These are phyloP conservation scores for Enteromius unitaeniatus DNA, from an alignment of 2,797 vertebrate species.

Conservation along the genomic window DNA sequence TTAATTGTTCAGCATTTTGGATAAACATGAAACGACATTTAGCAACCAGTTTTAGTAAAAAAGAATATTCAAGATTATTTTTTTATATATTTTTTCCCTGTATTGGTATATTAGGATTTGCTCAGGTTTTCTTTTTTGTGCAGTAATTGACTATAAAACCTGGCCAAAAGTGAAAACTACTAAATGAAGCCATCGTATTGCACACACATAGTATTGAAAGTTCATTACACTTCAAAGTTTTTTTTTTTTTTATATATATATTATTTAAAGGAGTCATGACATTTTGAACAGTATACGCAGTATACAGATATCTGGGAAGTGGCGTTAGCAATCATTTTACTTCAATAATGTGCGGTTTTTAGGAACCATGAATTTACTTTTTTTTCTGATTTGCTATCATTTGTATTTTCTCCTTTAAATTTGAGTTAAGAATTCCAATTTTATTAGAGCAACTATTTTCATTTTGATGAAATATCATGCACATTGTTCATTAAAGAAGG, in stretches of 20 bases:
- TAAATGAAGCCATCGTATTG: neutral
- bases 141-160: neutral
- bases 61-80: neutral
- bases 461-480: neutral
- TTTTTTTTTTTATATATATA: neutral
- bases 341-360: no score
- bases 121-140: neutral
- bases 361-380: neutral
- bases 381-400: neutral
- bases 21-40: neutral
- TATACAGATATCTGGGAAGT: neutral
- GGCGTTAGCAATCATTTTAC: neutral
- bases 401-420: neutral
- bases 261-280: neutral
- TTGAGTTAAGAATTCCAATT: neutral
- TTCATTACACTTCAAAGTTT: neutral
- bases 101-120: neutral
- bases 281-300: neutral
- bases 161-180: neutral
- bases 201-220: neutral
- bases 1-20: neutral
- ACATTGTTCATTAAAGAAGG: neutral
- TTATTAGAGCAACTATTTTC: neutral
- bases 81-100: neutral
- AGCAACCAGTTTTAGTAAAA: neutral